These are phyloP conservation scores for Eidolon dupreanum DNA, from an alignment of 2,797 vertebrate species.

Conservation along the genomic window DNA sequence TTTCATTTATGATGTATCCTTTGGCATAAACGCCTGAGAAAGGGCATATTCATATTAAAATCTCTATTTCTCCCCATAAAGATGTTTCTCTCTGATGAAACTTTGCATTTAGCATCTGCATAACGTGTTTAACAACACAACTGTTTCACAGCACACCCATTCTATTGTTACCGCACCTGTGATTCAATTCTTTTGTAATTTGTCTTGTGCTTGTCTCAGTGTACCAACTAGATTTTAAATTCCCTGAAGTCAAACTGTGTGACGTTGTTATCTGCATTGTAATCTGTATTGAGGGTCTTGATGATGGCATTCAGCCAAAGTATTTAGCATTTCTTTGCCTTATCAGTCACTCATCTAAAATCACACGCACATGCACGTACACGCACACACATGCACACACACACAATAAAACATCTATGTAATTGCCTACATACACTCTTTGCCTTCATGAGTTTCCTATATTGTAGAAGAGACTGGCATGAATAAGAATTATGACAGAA, in stretches of 20 bases:
- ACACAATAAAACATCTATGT: neutral
- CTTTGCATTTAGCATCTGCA: neutral
- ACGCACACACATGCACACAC: neutral
- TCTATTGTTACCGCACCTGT: neutral
- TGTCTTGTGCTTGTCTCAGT: neutral
- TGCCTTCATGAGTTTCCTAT: neutral
- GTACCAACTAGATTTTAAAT: conserved; percentile 10
- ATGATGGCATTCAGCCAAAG: neutral
- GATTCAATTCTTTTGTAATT: neutral
- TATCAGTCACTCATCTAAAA: neutral
- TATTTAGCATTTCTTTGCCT: neutral
- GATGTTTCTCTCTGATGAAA: neutral
- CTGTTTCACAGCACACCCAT: neutral
- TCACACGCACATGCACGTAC: neutral
- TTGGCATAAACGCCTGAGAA: neutral
- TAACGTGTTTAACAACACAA: neutral
- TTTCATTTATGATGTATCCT: neutral
- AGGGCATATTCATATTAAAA: neutral
- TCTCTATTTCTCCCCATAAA: neutral
- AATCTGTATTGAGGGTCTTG: neutral
- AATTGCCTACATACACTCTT: neutral
- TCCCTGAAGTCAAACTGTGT: conserved; percentile 4
- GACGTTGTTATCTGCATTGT: neutral
- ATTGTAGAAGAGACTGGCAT: neutral
- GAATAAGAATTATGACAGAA: neutral